Percentiles rank a stretch among this genome's conserved stretches.
phyloP scores from a whole-genome alignment of 2,888 invertebrate genomes.

The Catocala sponsa region DNA sequence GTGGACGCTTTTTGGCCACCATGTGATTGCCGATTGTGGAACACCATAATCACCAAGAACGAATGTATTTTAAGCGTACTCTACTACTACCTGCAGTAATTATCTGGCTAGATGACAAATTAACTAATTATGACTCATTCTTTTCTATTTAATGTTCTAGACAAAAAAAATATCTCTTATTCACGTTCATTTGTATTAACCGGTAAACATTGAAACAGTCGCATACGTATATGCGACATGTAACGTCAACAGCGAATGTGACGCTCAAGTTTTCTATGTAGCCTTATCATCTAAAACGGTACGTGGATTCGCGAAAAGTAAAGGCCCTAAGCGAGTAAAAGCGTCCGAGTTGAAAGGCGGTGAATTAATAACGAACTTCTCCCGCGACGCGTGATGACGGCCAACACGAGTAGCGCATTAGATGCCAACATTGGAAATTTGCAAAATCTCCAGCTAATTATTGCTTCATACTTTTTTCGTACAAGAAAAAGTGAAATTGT shows the following conservation, averaged over 20 bases:
- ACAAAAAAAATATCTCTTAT: no score
- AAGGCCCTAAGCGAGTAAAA: constrained; percentile 72
- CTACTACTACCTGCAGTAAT: constrained; percentile 27
- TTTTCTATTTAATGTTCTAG: not conserved
- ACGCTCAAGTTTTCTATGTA: constrained; percentile 9
- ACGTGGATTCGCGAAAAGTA: constrained; percentile 57
- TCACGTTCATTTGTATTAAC: no score
- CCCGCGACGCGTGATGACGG: constrained; percentile 87
- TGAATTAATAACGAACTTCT: constrained; percentile 87
- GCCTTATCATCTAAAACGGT: constrained; percentile 53
- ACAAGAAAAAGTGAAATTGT: constrained; percentile 48
- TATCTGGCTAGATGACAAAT: constrained; percentile 9
- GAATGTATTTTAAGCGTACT: constrained; percentile 50
- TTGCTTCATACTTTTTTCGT: constrained; percentile 54
- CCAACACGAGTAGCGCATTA: constrained; percentile 87
- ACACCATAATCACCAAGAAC: constrained; percentile 72
- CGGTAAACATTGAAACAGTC: not conserved
- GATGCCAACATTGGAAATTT: constrained; percentile 74
- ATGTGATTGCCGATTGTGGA: constrained; percentile 85
- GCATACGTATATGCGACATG: not conserved
- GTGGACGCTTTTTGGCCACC: constrained; percentile 84
- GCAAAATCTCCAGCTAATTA: constrained; percentile 75
- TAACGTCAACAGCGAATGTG: not conserved
- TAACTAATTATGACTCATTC: not conserved
- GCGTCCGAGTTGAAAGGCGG: constrained; percentile 75